Evolutionary conservation across 2,888 invertebrate genomes (phyloP).

Genomic region (Ditula angustiorana): DNA sequence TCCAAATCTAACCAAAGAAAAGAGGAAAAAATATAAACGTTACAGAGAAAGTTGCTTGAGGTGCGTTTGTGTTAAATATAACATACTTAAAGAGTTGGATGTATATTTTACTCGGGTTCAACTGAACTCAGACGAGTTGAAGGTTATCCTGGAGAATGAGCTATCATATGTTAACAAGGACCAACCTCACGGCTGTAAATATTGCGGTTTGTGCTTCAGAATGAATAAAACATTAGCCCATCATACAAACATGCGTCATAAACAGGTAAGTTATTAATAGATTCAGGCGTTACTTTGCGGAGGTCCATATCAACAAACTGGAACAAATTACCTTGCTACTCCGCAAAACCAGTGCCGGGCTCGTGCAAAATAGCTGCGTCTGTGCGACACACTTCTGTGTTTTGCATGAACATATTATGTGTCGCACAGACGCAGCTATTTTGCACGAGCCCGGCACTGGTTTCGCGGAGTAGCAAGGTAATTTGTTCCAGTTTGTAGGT

Average conservation of each 20-base stretch:
- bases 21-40: not conserved
- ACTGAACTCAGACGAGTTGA: not conserved
- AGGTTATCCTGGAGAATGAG: not conserved
- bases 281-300: too few species aligned
- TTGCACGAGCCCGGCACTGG: too few species aligned
- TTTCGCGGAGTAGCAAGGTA: too few species aligned
- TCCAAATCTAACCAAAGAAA: not conserved
- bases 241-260: not conserved
- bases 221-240: not conserved
- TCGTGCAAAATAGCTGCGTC: too few species aligned
- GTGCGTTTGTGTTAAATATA: not conserved
- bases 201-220: not conserved
- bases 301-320: not conserved
- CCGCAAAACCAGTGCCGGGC: too few species aligned
- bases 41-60: not conserved
- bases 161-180: not conserved
- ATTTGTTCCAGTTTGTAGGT: too few species aligned
- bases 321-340: not conserved
- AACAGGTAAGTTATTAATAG: conserved; percentile 3
- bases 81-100: not conserved
- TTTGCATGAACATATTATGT: too few species aligned
- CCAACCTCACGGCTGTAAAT: not conserved
- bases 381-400: too few species aligned
- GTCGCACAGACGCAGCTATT: too few species aligned
- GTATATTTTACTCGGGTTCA: not conserved